These are phyloP conservation scores for Spea hammondii DNA, from an alignment of 2,797 vertebrate species.

Conservation along the genomic window DNA sequence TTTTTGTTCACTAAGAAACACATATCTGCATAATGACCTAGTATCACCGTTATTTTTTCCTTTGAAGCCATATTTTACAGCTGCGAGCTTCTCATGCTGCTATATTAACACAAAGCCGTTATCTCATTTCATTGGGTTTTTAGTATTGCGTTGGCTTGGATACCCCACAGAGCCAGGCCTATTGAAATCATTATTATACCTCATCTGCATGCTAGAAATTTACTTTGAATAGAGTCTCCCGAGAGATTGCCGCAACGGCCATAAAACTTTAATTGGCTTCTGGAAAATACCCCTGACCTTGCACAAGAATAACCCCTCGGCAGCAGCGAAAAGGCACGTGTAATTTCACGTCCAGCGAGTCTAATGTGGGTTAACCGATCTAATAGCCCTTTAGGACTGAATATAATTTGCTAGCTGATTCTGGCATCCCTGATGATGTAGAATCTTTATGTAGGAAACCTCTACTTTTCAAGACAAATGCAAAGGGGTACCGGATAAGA, in stretches of 20 bases:
- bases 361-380: no score
- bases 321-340: slow-evolving; percentile 20
- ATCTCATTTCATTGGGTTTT: slow-evolving; percentile 19
- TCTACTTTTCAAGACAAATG: no score
- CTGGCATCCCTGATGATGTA: no score
- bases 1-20: no score
- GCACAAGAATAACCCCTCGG: slow-evolving; percentile 16
- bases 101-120: slow-evolving; percentile 12
- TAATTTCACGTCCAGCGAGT: not conserved
- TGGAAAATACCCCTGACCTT: slow-evolving; percentile 52
- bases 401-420: no score
- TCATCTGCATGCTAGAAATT: slow-evolving; percentile 67
- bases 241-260: slow-evolving; percentile 65
- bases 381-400: no score
- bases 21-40: no score
- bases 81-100: not conserved
- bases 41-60: no score
- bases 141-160: slow-evolving; percentile 2
- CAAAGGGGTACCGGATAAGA: no score
- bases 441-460: no score
- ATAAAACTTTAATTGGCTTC: slow-evolving; percentile 69
- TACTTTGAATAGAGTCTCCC: slow-evolving; percentile 60
- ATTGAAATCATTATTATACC: slow-evolving; percentile 35
- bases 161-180: slow-evolving; percentile 6
- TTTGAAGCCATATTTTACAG: not conserved